Evolutionary conservation across 2,113 vertebrate genomes (phyloP).

Genomic region (Tetrao urogallus): DNA sequence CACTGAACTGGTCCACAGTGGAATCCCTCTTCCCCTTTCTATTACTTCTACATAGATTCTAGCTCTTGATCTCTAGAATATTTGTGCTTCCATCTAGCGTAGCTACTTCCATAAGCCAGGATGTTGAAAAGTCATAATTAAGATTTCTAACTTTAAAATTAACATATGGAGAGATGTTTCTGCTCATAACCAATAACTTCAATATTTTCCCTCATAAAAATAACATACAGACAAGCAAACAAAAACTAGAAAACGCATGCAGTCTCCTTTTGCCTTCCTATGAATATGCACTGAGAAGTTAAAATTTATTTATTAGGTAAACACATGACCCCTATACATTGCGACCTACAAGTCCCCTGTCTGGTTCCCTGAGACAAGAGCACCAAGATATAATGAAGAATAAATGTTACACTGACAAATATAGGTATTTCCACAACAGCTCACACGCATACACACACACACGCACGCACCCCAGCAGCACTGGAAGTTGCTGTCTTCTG

Average conservation of each 20-base stretch:
- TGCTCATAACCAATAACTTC: not conserved
- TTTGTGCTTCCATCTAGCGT: not conserved
- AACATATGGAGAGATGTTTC: rapidly evolving
- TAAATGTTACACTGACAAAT: not conserved
- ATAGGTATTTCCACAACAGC: not conserved
- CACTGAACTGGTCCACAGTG: not conserved
- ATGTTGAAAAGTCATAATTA: not conserved
- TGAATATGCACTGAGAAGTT: not conserved
- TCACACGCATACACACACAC: not conserved
- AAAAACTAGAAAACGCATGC: not conserved
- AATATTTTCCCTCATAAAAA: not conserved
- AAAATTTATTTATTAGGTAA: not conserved
- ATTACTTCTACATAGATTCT: not conserved
- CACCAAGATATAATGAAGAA: not conserved
- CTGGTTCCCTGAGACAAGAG: not conserved
- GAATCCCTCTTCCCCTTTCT: not conserved
- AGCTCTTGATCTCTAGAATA: not conserved
- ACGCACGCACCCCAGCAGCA: rapidly evolving
- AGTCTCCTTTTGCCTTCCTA: not conserved
- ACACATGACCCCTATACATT: not conserved
- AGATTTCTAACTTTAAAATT: not conserved
- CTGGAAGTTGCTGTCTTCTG: not conserved
- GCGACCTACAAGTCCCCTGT: not conserved
- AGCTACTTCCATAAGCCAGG: not conserved
- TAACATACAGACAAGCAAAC: not conserved